Base-by-base conservation (phyloP, 2,888 invertebrate genomes). In the Eupithecia inturbata region DNA sequence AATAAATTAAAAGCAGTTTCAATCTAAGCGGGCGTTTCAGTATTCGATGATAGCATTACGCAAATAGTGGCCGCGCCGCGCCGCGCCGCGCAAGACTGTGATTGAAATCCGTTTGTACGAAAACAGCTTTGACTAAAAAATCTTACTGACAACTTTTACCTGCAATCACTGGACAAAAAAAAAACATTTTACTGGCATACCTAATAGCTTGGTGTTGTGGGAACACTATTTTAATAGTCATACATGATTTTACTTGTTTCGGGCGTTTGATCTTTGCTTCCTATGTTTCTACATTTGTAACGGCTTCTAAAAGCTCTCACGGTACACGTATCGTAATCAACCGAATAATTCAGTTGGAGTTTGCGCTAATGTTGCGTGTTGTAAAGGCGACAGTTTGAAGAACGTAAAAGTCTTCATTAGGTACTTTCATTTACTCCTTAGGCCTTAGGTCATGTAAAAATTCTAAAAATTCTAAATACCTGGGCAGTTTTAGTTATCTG, bases 121-220 rank as follows among this genome's bases (percentile, higher is more conserved):
- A 64, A 36, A n/a, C 36, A 39, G 66, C 39, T 26, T 12, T 26
- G 3, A 26, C 39, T 0, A 26, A 66, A 64, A n/a, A 22, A 1
- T 14, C 33, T 84, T 85, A 83, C 83, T 84, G 84, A 85, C 82
- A 85, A 84, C 84, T 83, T 85, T 85, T 85, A 86, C 82, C 82
- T 84, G 82, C 73, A 81, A 81, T 85, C 83, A 82, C 85, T 80
- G 82, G 82, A 81, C 83, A 70, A 45, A 71, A 39, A 71, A 39
- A 70, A 26, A 67, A 57, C 14, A 14, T 66, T 75, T 75, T 75
- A 75, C 73, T 76, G 71, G 76, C 86, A 77, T 86, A 71, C 73
- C 82, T 83, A 85, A 86, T 82, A 79, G 79, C 75, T 75, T 78
- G 74, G 78, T 82, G 80, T 79, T 84, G 85, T 85, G 86, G 82